Conservation (phyloP, 2,113 vertebrate genomes). For the Platichthys stellatus region DNA sequence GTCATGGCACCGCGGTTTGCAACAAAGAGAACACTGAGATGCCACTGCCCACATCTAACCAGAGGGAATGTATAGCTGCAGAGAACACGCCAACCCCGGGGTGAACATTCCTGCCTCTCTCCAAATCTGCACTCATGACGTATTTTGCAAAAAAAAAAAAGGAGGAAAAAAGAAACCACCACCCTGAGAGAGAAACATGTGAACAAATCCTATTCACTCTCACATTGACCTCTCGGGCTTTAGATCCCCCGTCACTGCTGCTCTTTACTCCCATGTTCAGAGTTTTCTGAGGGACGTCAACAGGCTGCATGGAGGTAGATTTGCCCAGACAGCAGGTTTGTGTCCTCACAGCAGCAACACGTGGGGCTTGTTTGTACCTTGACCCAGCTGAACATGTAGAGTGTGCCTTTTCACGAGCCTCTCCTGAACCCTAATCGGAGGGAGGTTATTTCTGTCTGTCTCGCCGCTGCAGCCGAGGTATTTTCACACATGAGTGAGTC, state of each 20-base stretch:
- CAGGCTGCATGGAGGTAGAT: not conserved
- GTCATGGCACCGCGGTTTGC: conserved; percentile 50
- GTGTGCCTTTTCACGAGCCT: conserved; percentile 14
- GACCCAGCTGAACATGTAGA: not conserved
- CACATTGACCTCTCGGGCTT: not conserved
- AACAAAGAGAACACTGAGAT: conserved; percentile 59
- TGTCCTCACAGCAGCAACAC: not conserved
- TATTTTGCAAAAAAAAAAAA: not conserved
- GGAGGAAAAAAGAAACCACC: not conserved
- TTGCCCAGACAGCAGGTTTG: not conserved
- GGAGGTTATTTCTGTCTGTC: conserved; percentile 21
- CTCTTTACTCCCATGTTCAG: not conserved
- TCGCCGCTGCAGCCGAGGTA: not conserved
- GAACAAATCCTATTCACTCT: not conserved
- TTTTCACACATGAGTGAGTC: conserved; percentile 7
- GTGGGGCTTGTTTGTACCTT: not conserved
- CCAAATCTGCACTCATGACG: conserved; percentile 32
- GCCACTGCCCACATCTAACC: conserved; percentile 54
- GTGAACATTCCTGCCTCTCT: conserved; percentile 50
- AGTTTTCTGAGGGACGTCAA: not conserved
- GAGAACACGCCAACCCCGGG: conserved; percentile 20
- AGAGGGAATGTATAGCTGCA: conserved; percentile 39
- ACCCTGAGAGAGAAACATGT: not conserved
- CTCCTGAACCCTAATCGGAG: conserved; percentile 9
- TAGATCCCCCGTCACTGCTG: not conserved